Base-by-base conservation (phyloP, 2,888 invertebrate species). In the Matsumyia berberina region DNA sequence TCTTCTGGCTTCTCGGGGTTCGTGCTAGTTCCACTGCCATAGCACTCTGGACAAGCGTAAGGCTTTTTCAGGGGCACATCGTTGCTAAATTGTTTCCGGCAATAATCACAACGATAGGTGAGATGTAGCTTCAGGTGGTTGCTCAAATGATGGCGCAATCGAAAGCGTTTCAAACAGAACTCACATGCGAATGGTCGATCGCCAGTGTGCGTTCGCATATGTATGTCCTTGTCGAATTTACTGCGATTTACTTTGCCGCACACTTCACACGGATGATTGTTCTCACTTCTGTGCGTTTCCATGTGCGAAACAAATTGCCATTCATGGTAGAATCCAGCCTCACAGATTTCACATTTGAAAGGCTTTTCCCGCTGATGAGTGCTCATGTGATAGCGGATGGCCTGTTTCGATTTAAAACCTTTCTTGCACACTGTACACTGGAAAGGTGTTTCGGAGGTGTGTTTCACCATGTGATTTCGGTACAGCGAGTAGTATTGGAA, bases 201-300 rank as follows among this genome's bases (percentile, higher is more conserved):
- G 0, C 93, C 93, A 0, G 93, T 93, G 62, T 94, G 93, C 0
- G 93, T 93, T 1, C 93, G 88, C 29, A 93, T 88, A 74, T 90
- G 90, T 12, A 86, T 53, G 1, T 88, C 88, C n/a, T 88, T 88
- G 11, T 87, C 89, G 44, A 86, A 87, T n/a, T 88, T 88, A n/a
- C 85, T 87, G 11, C 81, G 86, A 33, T 87, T 78, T 1, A 89
- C 70, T 81, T 88, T 88, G 8, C 88, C 88, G 58, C 89, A 88
- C 15, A 88, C 88, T 87, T 88, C 88, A 58, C 89, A 89, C 5
- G 89, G 89, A 66, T 87, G 88, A 8, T 86, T 87, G 5, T 86
- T 87, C 0, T 78, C 86, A 31, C 87, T 88, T 77, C 87, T 87
- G 15, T 89, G 89, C n/a, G 87, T 88, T 49, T 88, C 66, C 66